Percentiles rank a stretch among this genome's conserved stretches.
These are phyloP conservation scores for Ormyrus nitidulus DNA, from an alignment of 2,888 invertebrate genomes.

Conservation along the genomic window DNA sequence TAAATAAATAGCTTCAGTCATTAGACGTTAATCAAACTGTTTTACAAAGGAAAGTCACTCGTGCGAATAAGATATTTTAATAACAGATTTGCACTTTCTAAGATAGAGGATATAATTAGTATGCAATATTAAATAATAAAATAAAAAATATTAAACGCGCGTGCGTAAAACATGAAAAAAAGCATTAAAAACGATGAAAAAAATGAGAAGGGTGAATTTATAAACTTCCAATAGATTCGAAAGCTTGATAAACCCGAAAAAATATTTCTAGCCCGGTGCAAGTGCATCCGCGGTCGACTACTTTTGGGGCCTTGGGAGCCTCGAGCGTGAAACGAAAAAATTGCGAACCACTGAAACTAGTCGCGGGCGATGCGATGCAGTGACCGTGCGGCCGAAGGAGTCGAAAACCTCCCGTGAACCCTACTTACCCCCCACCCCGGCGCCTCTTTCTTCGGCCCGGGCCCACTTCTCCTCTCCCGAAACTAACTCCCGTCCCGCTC, in stretches of 20 bases:
- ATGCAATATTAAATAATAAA: too few relatives aligned
- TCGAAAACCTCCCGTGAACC: conserved; percentile 76
- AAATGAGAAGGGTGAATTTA: too few relatives aligned
- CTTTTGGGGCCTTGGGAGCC: not conserved
- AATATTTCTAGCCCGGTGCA: conserved; percentile 41
- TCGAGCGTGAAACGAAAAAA: conserved; percentile 59
- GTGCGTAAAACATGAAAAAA: too few relatives aligned
- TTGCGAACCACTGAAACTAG: conserved; percentile 75
- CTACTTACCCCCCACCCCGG: conserved; percentile 73
- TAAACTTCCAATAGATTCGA: too few relatives aligned
- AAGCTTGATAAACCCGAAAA: not conserved
- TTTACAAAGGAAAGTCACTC: too few relatives aligned
- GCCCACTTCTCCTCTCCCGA: conserved; percentile 59
- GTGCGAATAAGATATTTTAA: too few relatives aligned
- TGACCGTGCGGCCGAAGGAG: conserved; percentile 70
- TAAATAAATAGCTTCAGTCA: not conserved
- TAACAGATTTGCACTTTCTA: too few relatives aligned
- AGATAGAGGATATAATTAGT: too few relatives aligned
- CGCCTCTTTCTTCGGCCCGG: conserved; percentile 64
- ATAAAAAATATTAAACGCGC: too few relatives aligned
- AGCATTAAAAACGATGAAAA: too few relatives aligned
- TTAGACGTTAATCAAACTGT: too few relatives aligned
- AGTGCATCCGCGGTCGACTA: not conserved
- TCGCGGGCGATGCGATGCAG: conserved; percentile 61
- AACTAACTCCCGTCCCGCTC: conserved; percentile 13